A percentile compares a stretch with the other conserved stretches of the same genome.
Conservation (phyloP, 2,797 vertebrate species). For the Enteromius treurensis region DNA sequence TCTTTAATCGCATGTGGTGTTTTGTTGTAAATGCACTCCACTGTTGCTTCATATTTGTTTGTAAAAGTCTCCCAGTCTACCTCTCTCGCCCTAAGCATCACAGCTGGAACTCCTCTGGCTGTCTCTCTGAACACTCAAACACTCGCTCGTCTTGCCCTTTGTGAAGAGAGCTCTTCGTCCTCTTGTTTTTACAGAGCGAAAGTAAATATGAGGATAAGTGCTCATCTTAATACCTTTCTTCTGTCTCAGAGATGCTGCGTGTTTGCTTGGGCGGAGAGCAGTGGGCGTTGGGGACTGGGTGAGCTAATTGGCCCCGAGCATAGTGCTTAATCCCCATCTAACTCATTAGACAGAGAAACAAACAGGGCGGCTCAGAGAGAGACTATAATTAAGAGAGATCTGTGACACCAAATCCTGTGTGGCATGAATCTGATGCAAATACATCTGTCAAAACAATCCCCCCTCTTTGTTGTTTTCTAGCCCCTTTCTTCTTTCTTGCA, state of each 20-base stretch:
- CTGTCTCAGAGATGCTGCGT: slow-evolving; percentile 17
- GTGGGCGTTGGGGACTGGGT: slow-evolving; percentile 45
- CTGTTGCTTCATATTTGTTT: not conserved
- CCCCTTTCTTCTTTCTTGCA: not conserved
- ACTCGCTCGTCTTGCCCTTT: slow-evolving; percentile 22
- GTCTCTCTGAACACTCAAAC: slow-evolving; percentile 2
- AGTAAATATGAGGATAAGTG: slow-evolving; percentile 25
- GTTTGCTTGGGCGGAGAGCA: slow-evolving; percentile 34
- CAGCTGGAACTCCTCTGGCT: slow-evolving; percentile 29
- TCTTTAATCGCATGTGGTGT: not conserved
- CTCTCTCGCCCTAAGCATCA: slow-evolving; percentile 10
- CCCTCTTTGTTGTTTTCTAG: not conserved
- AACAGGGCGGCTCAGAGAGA: slow-evolving; percentile 57
- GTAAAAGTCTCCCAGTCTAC: not conserved
- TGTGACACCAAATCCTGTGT: slow-evolving; percentile 58
- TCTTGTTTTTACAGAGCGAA: slow-evolving; percentile 1
- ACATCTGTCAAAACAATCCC: slow-evolving; percentile 52
- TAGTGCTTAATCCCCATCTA: slow-evolving; percentile 63
- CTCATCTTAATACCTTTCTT: slow-evolving; percentile 21
- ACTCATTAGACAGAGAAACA: slow-evolving; percentile 65
- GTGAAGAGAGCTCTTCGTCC: slow-evolving; percentile 13
- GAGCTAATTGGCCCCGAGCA: slow-evolving; percentile 60
- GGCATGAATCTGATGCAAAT: slow-evolving; percentile 42
- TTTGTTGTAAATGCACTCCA: slow-evolving; percentile 8
- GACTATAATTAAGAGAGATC: slow-evolving; percentile 65